Evolutionary conservation across 2,113 vertebrate genomes (phyloP).

Genomic region (Leucoraja erinaceus): DNA sequence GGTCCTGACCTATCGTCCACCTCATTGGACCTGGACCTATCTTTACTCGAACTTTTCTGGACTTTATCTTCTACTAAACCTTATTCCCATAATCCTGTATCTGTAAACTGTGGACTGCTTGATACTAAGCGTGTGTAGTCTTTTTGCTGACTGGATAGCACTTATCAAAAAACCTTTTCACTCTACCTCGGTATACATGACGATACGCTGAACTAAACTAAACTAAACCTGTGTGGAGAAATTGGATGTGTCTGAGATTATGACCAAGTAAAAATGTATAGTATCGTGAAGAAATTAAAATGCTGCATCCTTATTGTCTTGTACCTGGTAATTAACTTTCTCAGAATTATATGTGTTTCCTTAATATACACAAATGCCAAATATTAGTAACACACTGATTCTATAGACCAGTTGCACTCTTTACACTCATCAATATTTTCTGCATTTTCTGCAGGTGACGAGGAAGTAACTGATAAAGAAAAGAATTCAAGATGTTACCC

Average conservation of each 20-base stretch:
- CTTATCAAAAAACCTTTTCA: no score
- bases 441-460: constrained; percentile 18
- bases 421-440: neutral
- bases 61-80: no score
- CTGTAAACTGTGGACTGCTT: no score
- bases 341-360: neutral
- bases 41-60: no score
- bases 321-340: neutral
- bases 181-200: no score
- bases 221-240: neutral
- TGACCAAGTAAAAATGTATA: neutral
- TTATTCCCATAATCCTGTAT: no score
- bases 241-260: no score
- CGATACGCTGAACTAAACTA: no score
- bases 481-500: neutral
- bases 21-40: no score
- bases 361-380: neutral
- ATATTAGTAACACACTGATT: neutral
- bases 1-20: no score
- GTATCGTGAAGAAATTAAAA: neutral
- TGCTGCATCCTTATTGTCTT: neutral
- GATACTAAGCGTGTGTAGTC: no score
- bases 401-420: neutral
- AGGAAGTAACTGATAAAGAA: neutral
- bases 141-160: no score